Percentiles rank a stretch among this genome's conserved stretches.
Conservation (phyloP, 2,888 invertebrate species). For the Heliconius ismenius region DNA sequence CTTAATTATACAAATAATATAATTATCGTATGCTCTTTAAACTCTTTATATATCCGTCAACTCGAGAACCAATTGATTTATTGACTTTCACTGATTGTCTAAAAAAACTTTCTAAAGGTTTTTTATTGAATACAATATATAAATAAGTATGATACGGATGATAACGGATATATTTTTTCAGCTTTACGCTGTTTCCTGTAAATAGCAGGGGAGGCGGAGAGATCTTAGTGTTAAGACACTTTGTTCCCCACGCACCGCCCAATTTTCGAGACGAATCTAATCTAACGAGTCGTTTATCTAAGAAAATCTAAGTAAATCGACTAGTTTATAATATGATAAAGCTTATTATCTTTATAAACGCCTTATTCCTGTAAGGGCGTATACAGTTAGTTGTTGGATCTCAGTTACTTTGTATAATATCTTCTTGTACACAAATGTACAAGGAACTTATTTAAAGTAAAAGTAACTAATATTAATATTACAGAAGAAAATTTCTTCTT, state of each 20-base stretch:
- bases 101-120: constrained; percentile 28
- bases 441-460: neutral
- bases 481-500: no score
- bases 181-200: neutral
- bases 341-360: neutral
- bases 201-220: neutral
- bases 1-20: neutral
- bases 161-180: neutral
- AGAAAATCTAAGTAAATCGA: neutral
- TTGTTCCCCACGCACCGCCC: neutral
- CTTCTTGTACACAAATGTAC: neutral
- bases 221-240: neutral
- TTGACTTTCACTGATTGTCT: constrained; percentile 23
- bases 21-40: constrained; percentile 1
- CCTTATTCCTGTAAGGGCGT: constrained; percentile 20
- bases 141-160: neutral
- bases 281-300: no score
- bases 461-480: neutral
- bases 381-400: neutral
- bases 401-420: neutral
- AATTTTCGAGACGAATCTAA: no score
- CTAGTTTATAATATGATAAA: neutral
- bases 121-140: constrained; percentile 15
- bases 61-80: constrained; percentile 17
- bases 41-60: neutral